These are phyloP conservation scores for Strigamia maritima DNA, from an alignment of 2,888 invertebrate genomes.

Conservation along the genomic window DNA sequence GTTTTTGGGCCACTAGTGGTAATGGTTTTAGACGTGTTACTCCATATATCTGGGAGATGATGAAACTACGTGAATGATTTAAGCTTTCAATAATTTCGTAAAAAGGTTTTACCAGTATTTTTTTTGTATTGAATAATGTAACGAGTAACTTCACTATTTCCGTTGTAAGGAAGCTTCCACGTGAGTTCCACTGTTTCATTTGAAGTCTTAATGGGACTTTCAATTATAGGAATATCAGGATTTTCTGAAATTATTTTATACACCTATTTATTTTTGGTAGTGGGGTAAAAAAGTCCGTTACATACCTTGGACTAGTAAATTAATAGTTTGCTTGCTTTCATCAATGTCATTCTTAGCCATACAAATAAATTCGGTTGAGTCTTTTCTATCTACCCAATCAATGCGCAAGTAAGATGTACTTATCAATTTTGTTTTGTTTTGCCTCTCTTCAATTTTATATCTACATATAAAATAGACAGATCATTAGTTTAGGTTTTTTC, in stretches of 20 bases:
- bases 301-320: not conserved
- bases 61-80: not conserved
- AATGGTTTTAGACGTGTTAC: not conserved
- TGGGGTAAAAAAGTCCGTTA: too few species aligned
- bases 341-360: constrained; percentile 15
- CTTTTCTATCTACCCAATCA: constrained; percentile 28
- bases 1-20: not conserved
- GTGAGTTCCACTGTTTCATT: not conserved
- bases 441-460: constrained; percentile 13
- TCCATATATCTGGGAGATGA: not conserved
- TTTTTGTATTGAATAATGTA: constrained; percentile 24
- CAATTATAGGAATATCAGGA: not conserved
- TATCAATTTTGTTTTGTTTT: not conserved
- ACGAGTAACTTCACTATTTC: not conserved
- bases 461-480: not conserved
- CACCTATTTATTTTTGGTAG: not conserved
- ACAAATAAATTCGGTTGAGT: not conserved
- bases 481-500: not conserved
- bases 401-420: not conserved
- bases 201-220: not conserved
- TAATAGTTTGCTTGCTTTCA: not conserved
- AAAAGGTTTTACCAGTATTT: not conserved
- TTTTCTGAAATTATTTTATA: not conserved
- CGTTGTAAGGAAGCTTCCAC: not conserved
- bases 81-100: not conserved